Evolutionary conservation across 2,113 vertebrate genomes (phyloP), one percentile per base, ranked within the genome.

Genomic region (Indicator indicator): DNA sequence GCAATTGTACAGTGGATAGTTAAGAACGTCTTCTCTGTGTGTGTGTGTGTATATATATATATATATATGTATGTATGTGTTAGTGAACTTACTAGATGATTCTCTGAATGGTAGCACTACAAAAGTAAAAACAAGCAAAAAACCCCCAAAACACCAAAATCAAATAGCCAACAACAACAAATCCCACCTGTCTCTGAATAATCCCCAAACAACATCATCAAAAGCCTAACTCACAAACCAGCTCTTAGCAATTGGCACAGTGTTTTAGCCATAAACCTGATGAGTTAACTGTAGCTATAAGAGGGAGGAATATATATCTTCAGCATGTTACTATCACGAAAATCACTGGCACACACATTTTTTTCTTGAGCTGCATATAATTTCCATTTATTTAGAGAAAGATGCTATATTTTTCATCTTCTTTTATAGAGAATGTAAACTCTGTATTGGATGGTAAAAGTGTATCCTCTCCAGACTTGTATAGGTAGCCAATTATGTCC

Each of bases 271-370:
- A 26, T n/a, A 33, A 70, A 54, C 12, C 20, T 23, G 2, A 12
- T 17, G 38, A 79, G 13, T 40, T 65, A 13, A 54, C 20, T 44
- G 40, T 33, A 48, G 1, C 4, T 4, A 0, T 28, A n/a, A 50
- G 16, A 87, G 55, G 13, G 62, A 20, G 42, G 16, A 64, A 16
- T 40, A 50, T 11, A 3, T 2, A 28, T 40, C 28, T 59, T 26
- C 17, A 69, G 9, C 2, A 5, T n/a, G 6, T 42, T 62, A 13
- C 2, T 59, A 13, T 63, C 10, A n/a, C 36, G n/a, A 36, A 55
- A 87, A 46, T 1, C 3, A n/a, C 3, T 1, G 3, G 17, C 44
- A 50, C 13, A 2, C 5, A 46, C 27, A 18, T n/a, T 55, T 2
- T 2, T 38, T 74, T 71, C 36, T 50, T 64, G 32, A 68, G 5